Base-by-base conservation (phyloP, 2,888 invertebrate genomes). In the Theodoxus fluviatilis region DNA sequence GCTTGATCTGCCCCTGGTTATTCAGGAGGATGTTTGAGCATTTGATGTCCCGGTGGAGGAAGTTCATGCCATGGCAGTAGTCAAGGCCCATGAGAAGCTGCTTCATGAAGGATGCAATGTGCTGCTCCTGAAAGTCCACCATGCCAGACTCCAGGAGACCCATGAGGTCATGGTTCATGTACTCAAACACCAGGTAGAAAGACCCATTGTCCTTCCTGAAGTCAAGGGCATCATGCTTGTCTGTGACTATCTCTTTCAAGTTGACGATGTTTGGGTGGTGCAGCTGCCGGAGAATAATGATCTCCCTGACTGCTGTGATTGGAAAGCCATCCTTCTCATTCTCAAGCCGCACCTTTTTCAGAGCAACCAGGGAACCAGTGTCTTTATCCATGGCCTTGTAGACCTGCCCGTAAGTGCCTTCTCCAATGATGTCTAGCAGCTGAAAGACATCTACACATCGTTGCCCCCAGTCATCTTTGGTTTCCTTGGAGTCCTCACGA, bases 131-230 rank as follows among this genome's bases (percentile, higher is more conserved):
- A 87, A 99, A 97, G 84, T 94, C 94, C 52, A 98, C 97, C 93
- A 98, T 93, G 73, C 96, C 96, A 31, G 97, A 97, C 87, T 99
- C 99, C 67, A 99, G 88, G 9, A 99, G 89, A 0, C 99, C 99
- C 96, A 99, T 98, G 78, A 99, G 89, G 88, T 99, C 99, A 86
- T 99, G 99, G 89, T 99, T 99, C 96, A 99, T 98, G 88, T 99
- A 99, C 87, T 99, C 99, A 87, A 99, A 99, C 7, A 99, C 99
- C 73, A 99, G 90, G 89, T 99, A 99, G 89, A 99, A 99, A 2
- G 98, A 96, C 67, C 98, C 87, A 83, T 83, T 84, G 72, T 87
- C 87, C 68, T 87, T 85, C 71, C 78, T 83, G 79, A 87, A 98
- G 88, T 98, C 98, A 76, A 96, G 89, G 18, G 97, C 98, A 85